Evolutionary conservation across 2,113 vertebrate species (phyloP), one percentile per base, ranked within the genome.

Genomic region (Notothenia rossii): DNA sequence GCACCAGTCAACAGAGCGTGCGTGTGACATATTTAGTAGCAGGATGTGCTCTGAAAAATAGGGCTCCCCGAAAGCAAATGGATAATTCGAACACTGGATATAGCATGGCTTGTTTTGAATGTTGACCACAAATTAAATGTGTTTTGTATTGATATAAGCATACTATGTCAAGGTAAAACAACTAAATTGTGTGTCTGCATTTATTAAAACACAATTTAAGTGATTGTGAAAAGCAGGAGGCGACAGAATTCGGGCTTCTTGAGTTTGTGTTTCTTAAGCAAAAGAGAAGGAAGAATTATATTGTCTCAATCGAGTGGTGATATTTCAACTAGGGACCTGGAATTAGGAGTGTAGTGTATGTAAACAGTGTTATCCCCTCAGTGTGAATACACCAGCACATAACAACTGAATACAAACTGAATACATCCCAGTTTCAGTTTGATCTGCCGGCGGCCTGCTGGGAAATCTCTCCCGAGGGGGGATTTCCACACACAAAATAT

Each of bases 401-500:
- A 29, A 3, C 29, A 4, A 29, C 72, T 82, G 17, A 82, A 62
- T 48, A 79, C 29, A 71, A 81, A 45, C 62, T 48, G n/a, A 82
- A 72, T 33, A 59, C 36, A 75, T 78, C 46, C 81, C 76, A 81
- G 74, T 71, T 60, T 7, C 46, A 22, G 76, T 81, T 79, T 75
- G 61, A 75, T 69, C 65, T 51, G 69, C 36, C 75, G 64, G 56
- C 40, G 77, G 56, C 56, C 60, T 66, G 18, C 4, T 73, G 74
- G 64, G 36, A 7, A 7, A 83, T 72, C 14, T 55, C 53, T 79
- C 84, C 61, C 7, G 0, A 82, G 49, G 61, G 10, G 49, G 45
- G 7, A 50, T 73, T 67, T 43, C 55, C 43, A 17, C 4, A 59
- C 50, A 74, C 20, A 36, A 49, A 59, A 58, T 71, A 75, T 64